Evolutionary conservation across 2,888 invertebrate species (phyloP).

Genomic region (Cheilosia vulpina): DNA sequence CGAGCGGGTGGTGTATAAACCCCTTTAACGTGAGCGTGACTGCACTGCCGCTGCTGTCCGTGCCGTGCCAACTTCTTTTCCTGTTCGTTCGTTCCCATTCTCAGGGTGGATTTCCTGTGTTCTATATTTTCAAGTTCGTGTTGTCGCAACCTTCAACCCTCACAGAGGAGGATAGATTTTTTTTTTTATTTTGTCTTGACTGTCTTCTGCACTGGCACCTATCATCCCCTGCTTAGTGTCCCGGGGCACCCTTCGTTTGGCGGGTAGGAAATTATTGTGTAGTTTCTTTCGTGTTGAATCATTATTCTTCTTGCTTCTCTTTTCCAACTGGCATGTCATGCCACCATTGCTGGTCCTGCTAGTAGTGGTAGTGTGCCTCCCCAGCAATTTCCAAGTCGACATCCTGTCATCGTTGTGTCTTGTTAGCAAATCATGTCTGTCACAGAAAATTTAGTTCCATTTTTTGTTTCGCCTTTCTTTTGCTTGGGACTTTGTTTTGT

Average conservation of each 20-base stretch:
- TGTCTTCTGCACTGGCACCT: slow-evolving; percentile 70
- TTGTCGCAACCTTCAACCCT: slow-evolving; percentile 74
- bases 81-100: slow-evolving; percentile 47
- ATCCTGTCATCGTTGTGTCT: slow-evolving; percentile 76
- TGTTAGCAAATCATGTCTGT: slow-evolving; percentile 76
- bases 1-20: slow-evolving; percentile 1
- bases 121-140: slow-evolving; percentile 73
- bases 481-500: slow-evolving; percentile 1
- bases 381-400: slow-evolving; percentile 75
- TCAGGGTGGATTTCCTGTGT: slow-evolving; percentile 40
- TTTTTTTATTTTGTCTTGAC: slow-evolving; percentile 39
- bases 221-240: slow-evolving; percentile 52
- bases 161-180: slow-evolving; percentile 43
- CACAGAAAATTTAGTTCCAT: slow-evolving; percentile 74
- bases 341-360: slow-evolving; percentile 16
- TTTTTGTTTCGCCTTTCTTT: slow-evolving; percentile 63
- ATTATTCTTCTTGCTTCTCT: slow-evolving; percentile 64
- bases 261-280: slow-evolving; percentile 65
- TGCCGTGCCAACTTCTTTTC: slow-evolving; percentile 69
- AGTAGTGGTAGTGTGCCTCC: slow-evolving; percentile 64
- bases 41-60: slow-evolving; percentile 40
- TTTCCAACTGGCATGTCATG: slow-evolving; percentile 30
- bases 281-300: slow-evolving; percentile 74
- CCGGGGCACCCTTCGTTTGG: slow-evolving; percentile 39
- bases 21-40: slow-evolving; percentile 9